These are phyloP conservation scores for Rhea pennata DNA, from an alignment of 2,113 vertebrate species.

Conservation along the genomic window DNA sequence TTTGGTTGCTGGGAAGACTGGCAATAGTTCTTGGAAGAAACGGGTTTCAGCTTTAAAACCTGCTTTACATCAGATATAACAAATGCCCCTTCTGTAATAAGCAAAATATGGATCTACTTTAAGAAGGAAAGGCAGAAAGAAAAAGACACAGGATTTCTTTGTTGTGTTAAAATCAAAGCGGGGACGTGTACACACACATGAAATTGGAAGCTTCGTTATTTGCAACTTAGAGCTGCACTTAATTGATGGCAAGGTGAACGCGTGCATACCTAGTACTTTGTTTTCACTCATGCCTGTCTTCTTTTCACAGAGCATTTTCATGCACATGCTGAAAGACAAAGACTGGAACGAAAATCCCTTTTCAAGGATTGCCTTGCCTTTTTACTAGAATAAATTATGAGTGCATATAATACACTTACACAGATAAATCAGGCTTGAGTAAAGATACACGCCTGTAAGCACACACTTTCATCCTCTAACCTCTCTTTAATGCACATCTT, in stretches of 20 bases:
- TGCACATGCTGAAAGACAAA: neutral
- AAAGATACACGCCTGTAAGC: neutral
- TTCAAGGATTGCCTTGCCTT: neutral
- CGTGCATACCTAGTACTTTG: neutral
- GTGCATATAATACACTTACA: neutral
- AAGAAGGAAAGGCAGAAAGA: neutral
- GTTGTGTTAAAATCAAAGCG: neutral
- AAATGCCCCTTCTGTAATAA: neutral
- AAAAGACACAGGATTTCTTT: neutral
- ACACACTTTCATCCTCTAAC: neutral
- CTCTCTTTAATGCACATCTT: neutral
- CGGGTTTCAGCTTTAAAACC: neutral
- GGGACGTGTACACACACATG: fast-evolving
- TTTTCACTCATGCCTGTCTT: neutral
- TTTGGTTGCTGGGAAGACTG: neutral
- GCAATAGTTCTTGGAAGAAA: neutral
- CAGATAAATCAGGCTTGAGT: neutral
- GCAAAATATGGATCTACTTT: neutral
- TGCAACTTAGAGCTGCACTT: fast-evolving
- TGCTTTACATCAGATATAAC: neutral
- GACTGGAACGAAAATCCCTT: neutral
- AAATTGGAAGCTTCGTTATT: neutral
- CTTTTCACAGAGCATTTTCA: neutral
- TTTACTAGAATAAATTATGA: neutral
- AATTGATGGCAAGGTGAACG: neutral